These are phyloP conservation scores for Calcarius lapponicus DNA, from an alignment of 2,797 vertebrate genomes.

Conservation along the genomic window DNA sequence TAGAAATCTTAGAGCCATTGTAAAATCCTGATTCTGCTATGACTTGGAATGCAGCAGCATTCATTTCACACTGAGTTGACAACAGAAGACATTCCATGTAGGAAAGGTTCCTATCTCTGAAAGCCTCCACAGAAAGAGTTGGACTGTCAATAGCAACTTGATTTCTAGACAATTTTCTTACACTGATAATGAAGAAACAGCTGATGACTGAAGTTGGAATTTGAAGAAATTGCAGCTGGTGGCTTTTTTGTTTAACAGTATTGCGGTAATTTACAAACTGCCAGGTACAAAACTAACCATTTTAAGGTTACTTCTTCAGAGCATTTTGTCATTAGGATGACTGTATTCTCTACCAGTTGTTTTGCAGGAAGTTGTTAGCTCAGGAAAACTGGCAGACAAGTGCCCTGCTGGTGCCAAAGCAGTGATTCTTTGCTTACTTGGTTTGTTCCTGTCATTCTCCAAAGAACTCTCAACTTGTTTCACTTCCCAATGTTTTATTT, in stretches of 20 bases:
- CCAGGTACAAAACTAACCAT: neutral
- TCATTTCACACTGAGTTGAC: neutral
- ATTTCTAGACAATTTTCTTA: neutral
- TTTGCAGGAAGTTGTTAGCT: neutral
- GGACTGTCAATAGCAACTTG: neutral
- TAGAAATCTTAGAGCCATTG: neutral
- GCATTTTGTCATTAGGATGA: neutral
- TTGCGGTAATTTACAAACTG: neutral
- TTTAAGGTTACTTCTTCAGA: neutral
- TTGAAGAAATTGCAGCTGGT: neutral
- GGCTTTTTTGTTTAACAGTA: neutral
- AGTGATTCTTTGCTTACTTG: conserved; percentile 40
- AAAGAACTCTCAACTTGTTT: conserved; percentile 60
- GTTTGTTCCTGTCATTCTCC: conserved; percentile 56
- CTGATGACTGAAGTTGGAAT: neutral
- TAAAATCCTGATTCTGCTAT: neutral
- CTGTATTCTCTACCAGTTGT: neutral
- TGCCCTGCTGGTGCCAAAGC: conserved; percentile 3
- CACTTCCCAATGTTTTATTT: conserved; percentile 72
- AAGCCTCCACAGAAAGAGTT: neutral
- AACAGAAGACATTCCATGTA: neutral
- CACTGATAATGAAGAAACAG: neutral
- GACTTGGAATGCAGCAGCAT: neutral
- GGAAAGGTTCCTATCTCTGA: neutral
- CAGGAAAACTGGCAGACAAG: neutral